phyloP scores from a whole-genome alignment of 2,888 invertebrate genomes.

The Hirtodrosophila confusa region DNA sequence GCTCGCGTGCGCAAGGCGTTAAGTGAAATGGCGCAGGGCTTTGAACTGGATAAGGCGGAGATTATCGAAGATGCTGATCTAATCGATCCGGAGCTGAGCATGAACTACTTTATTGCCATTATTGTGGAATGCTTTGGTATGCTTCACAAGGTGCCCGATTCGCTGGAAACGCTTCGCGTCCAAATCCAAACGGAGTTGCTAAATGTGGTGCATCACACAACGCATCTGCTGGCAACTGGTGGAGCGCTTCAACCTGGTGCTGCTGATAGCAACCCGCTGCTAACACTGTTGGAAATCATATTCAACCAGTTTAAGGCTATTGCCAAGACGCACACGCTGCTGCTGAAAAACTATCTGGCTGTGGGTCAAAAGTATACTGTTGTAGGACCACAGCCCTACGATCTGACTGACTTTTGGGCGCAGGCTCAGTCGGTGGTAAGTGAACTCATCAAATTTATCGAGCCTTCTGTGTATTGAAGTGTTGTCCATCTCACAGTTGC shows the following conservation, averaged over 20 bases:
- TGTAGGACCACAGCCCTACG: constrained; percentile 85
- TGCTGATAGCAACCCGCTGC: constrained; percentile 83
- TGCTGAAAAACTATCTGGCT: constrained; percentile 88
- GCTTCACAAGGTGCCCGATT: constrained; percentile 92
- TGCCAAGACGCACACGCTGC: constrained; percentile 89
- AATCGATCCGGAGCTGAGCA: constrained; percentile 87
- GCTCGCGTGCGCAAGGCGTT: constrained; percentile 85
- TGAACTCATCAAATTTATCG: constrained; percentile 39
- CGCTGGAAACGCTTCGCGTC: constrained; percentile 92
- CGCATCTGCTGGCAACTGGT: constrained; percentile 88
- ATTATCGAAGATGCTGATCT: constrained; percentile 86
- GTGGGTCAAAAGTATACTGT: constrained; percentile 87
- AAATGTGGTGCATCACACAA: constrained; percentile 91
- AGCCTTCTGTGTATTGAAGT: not conserved
- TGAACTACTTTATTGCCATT: constrained; percentile 90
- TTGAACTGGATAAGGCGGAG: constrained; percentile 84
- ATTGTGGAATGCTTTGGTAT: constrained; percentile 94
- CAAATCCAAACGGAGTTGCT: constrained; percentile 93
- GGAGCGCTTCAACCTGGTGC: constrained; percentile 16
- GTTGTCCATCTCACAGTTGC: constrained; percentile 86
- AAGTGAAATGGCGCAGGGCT: constrained; percentile 85
- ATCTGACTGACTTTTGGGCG: constrained; percentile 93
- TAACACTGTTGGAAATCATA: constrained; percentile 89
- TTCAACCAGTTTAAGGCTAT: constrained; percentile 93
- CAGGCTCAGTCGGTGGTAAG: constrained; percentile 94